Evolutionary conservation across 2,113 vertebrate genomes (phyloP), one percentile per base, ranked within the genome.

Genomic region (Micronycteris hirsuta): DNA sequence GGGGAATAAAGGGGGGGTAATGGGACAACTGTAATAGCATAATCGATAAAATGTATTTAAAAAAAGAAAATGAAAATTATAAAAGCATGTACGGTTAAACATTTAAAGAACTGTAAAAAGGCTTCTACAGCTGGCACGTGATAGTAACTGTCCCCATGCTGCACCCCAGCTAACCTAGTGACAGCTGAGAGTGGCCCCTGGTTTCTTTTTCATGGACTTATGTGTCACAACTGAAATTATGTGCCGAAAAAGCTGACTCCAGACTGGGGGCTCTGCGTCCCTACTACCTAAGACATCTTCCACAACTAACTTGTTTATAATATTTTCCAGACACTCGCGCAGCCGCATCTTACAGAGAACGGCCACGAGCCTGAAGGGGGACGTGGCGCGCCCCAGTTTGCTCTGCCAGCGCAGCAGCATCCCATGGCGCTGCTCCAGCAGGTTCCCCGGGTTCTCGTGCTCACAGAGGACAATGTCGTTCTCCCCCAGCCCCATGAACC

Each of bases 361-460:
- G 3, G 94, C 49, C 71, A 96, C 7, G 76, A 98, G 88, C 3
- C 81, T 76, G 86, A 89, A 95, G 77, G 96, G 77, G 47, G 71
- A 45, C 12, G 93, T 47, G 1, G 96, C 82, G 31, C 43, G 92
- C n/a, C n/a, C n/a, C n/a, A n/a, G n/a, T n/a, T n/a, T n/a, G n/a
- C n/a, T n/a, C n/a, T n/a, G n/a, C n/a, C 95, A 97, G 1, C 3
- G 0, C 0, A 91, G 54, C 41, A 97, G 95, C 96, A 97, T 96
- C 86, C 96, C 43, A 17, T 97, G 94, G 0, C 0, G 89, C 2
- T 95, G 92, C 28, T 97, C 97, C 6, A 41, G 31, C 85, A 13
- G 28, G 20, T 95, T 16, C 20, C 71, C 12, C 17, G 63, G 91
- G 45, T 63, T 87, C 3, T 76, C 47, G 12, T 10, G 2, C 17